Conservation (phyloP, 2,113 vertebrate genomes). For the Neodontobutis hainanensis region DNA sequence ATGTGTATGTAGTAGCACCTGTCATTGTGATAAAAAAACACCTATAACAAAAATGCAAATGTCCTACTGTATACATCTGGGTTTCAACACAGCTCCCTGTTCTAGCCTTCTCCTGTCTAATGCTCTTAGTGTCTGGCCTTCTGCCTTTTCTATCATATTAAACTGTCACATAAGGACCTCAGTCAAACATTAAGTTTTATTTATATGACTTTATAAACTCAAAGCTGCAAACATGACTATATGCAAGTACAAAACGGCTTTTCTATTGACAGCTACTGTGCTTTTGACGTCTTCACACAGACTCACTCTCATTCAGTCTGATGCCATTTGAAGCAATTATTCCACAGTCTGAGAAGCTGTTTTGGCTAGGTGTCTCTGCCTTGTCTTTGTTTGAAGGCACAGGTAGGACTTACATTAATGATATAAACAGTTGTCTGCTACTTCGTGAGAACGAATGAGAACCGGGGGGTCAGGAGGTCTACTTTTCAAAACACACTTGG, state of each 20-base stretch:
- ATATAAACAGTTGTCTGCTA: conserved; percentile 47
- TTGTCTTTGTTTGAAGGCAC: conserved; percentile 6
- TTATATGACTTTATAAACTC: too few species aligned
- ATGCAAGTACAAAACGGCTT: too few species aligned
- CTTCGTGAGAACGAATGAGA: conserved; percentile 39
- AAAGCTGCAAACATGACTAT: too few species aligned
- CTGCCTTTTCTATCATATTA: background rate
- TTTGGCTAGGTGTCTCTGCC: conserved; percentile 27
- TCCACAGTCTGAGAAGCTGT: background rate
- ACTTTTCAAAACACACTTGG: conserved; percentile 51
- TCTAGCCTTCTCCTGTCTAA: background rate
- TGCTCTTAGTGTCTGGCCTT: background rate
- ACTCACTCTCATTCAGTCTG: background rate
- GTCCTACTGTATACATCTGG: background rate
- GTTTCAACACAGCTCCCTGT: background rate
- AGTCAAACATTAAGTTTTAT: too few species aligned
- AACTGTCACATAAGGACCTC: background rate
- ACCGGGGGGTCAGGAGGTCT: conserved; percentile 41
- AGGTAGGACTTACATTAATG: conserved; percentile 34
- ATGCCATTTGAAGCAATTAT: conserved; percentile 28
- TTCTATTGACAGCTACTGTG: too few species aligned
- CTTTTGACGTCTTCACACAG: too few species aligned
- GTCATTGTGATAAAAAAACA: too few species aligned
- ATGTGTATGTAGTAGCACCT: too few species aligned
- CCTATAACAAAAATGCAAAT: too few species aligned